Evolutionary conservation across 2,113 vertebrate species (phyloP).

Genomic region (Triplophysa tibetana): DNA sequence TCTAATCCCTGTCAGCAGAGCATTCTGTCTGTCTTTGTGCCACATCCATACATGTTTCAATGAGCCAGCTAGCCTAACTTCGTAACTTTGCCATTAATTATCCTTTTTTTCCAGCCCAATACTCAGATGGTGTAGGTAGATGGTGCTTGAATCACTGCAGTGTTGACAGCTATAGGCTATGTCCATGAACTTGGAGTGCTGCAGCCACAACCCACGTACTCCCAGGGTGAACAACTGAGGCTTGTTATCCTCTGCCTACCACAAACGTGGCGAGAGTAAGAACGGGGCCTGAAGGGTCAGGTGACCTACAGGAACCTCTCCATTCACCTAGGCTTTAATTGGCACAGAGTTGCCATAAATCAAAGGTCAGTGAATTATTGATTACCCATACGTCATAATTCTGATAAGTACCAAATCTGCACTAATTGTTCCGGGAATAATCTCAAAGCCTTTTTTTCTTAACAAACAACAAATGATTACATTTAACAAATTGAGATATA

Average conservation of each 20-base stretch:
- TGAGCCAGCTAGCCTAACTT: slow-evolving; percentile 21
- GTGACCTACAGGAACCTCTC: slow-evolving; percentile 55
- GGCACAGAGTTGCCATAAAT: slow-evolving; percentile 62
- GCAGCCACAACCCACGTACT: slow-evolving; percentile 72
- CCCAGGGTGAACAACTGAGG: slow-evolving; percentile 72
- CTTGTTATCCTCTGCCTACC: slow-evolving; percentile 68
- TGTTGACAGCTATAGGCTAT: slow-evolving; percentile 74
- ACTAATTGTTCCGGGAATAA: not conserved
- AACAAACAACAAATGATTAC: too few relatives aligned
- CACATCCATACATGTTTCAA: slow-evolving; percentile 25
- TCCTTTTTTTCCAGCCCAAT: slow-evolving; percentile 55
- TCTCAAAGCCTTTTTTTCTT: not conserved
- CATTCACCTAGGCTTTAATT: slow-evolving; percentile 70
- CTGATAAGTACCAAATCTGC: slow-evolving; percentile 35
- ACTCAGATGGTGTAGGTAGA: slow-evolving; percentile 59
- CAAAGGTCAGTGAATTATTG: slow-evolving; percentile 65
- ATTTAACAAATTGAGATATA: too few relatives aligned
- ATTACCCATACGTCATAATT: slow-evolving; percentile 62
- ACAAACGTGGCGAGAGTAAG: slow-evolving; percentile 60
- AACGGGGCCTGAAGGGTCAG: slow-evolving; percentile 57
- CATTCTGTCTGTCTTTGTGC: slow-evolving; percentile 34
- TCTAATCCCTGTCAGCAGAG: slow-evolving; percentile 53
- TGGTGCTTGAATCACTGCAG: slow-evolving; percentile 63
- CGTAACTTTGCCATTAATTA: slow-evolving; percentile 60
- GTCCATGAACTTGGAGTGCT: slow-evolving; percentile 72